Conservation (phyloP, 2,113 vertebrate species). For the Odontesthes bonariensis region DNA sequence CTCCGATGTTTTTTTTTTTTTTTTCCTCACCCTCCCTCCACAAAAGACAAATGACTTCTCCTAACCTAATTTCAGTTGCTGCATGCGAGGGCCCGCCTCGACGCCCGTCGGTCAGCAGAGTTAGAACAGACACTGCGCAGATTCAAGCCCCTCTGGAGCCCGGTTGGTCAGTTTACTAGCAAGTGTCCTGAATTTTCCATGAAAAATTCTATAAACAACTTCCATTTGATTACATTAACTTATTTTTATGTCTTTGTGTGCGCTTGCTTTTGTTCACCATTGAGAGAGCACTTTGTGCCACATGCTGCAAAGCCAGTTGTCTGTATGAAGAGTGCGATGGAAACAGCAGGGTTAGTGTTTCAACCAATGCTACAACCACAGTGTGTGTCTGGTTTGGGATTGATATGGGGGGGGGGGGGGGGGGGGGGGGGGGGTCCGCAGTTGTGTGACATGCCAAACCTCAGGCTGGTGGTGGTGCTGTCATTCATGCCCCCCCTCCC, state of each 20-base stretch:
- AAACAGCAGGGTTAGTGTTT: slow-evolving; percentile 71
- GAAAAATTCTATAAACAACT: slow-evolving; percentile 25
- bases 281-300: slow-evolving; percentile 31
- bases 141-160: slow-evolving; percentile 48
- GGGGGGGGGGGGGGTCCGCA: too few species aligned
- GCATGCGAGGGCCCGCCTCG: slow-evolving; percentile 62
- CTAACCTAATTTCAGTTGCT: slow-evolving; percentile 74
- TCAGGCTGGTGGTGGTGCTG: slow-evolving; percentile 46
- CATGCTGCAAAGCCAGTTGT: slow-evolving; percentile 63
- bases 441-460: slow-evolving; percentile 61
- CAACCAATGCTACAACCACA: slow-evolving; percentile 39
- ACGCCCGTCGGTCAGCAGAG: slow-evolving; percentile 61
- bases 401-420: slow-evolving; percentile 4
- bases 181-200: slow-evolving; percentile 2
- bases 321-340: slow-evolving; percentile 59
- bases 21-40: not conserved
- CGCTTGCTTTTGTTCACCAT: slow-evolving; percentile 17
- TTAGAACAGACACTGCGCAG: slow-evolving; percentile 69
- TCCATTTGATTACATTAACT: slow-evolving; percentile 35
- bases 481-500: slow-evolving; percentile 30
- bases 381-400: slow-evolving; percentile 35
- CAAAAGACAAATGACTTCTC: slow-evolving; percentile 69
- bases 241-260: slow-evolving; percentile 24
- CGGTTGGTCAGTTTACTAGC: slow-evolving; percentile 6
- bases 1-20: slow-evolving; percentile 12